Evolutionary conservation across 2,113 vertebrate genomes (phyloP).

Genomic region (Protomyctophum bolini): DNA sequence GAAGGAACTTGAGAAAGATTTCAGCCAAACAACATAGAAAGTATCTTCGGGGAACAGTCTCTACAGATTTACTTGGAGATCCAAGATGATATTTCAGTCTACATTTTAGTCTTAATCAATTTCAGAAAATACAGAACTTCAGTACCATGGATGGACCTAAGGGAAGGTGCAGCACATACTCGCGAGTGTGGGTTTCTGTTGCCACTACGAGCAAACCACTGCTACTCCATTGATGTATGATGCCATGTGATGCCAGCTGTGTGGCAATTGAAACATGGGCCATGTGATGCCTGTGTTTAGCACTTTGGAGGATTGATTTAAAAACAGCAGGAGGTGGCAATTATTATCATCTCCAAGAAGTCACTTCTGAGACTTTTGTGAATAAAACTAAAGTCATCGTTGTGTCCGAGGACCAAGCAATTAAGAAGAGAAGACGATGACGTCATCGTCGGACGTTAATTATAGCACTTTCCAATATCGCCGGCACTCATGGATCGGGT

Average conservation of each 20-base stretch:
- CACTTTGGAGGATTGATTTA: too few species aligned
- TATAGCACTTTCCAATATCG: conserved; percentile 38
- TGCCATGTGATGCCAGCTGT: neutral
- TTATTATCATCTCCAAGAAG: too few species aligned
- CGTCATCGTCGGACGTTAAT: conserved; percentile 1
- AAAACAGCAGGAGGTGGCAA: too few species aligned
- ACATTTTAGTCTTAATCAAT: conserved; percentile 1
- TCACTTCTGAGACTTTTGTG: too few species aligned
- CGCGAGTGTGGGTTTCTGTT: neutral
- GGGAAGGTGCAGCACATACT: neutral
- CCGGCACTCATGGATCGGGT: conserved; percentile 59
- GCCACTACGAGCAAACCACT: neutral
- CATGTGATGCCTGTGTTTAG: conserved; percentile 5
- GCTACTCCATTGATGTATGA: conserved; percentile 1
- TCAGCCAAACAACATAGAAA: neutral
- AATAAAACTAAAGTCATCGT: too few species aligned
- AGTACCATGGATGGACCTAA: neutral
- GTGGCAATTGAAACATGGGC: neutral
- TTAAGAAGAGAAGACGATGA: conserved; percentile 5
- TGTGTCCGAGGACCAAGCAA: too few species aligned
- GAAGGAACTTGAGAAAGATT: neutral
- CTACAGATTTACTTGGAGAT: conserved; percentile 14
- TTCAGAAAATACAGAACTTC: conserved; percentile 6
- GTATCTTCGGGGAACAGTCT: neutral
- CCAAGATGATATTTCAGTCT: conserved; percentile 6